Base-by-base conservation (phyloP, 1,140 invertebrate genomes). In the Drosophila insularis region DNA sequence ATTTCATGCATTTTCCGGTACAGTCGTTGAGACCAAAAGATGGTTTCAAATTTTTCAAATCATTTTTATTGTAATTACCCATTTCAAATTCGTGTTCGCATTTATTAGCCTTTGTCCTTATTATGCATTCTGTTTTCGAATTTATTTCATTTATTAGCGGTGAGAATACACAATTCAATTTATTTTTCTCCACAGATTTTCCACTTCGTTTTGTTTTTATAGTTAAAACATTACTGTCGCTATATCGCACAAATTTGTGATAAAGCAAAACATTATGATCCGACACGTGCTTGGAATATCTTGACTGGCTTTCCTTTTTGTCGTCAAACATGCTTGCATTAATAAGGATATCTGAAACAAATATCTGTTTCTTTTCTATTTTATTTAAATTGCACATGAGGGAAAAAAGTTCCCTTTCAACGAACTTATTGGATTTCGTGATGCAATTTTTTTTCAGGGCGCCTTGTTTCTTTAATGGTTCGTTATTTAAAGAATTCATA, bases 321-420 rank as follows among this genome's bases (percentile, higher is more conserved):
- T 86, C 78, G 43, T 77, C 73, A 8, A 86, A 86, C 63, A 82
- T 74, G 27, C 74, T 80, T 14, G 77, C 75, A 53, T 86, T 86
- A 50, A 82, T 82, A 4, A 86, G 53, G 3, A 85, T 80, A 71
- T 86, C 81, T 37, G 81, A 86, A 59, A 86, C 80, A 53, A 86
- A 86, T 55, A 86, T 72, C 31, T 77, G 71, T 58, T 80, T 82
- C 63, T 82, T 86, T 53, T 80, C 78, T 46, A 65, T 74, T 68
- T 82, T 82, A 40, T 82, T 82, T 6, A 84, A 60, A 61, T 82
- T 82, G 63, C 81, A 86, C 81, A 86, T 86, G 2, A 86, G 63
- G 0, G 80, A 80, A 27, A 86, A 86, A 13, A 86, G 74, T 68
- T 86, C 81, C 31, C 78, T 82, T 55, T 86, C 81, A 14, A 78